A percentile compares a stretch with the other conserved stretches of the same genome.
Conservation (phyloP, 1,140 invertebrate species). For the Cydia fagiglandana region DNA sequence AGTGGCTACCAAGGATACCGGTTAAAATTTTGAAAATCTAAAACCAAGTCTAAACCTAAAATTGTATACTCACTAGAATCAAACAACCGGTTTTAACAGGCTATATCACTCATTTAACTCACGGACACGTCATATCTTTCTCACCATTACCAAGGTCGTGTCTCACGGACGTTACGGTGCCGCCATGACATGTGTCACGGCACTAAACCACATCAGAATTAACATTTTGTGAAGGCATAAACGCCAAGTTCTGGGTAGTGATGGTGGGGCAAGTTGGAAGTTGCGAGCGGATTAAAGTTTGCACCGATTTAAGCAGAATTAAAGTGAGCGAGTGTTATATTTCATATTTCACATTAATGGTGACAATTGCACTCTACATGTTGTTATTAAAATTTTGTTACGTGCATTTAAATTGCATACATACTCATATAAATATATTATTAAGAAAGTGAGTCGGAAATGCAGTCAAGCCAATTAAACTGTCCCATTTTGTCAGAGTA, state of each 20-base stretch:
- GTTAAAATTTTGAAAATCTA: neutral
- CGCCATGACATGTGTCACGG: conserved; percentile 8
- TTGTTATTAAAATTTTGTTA: too few species aligned
- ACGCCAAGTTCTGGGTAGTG: conserved; percentile 15
- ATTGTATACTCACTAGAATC: neutral
- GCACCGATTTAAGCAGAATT: too few species aligned
- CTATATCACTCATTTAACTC: neutral
- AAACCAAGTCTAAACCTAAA: neutral
- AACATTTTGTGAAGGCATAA: conserved; percentile 25
- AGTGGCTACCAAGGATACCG: too few species aligned
- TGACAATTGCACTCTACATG: too few species aligned
- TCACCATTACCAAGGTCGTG: conserved; percentile 20
- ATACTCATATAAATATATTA: too few species aligned
- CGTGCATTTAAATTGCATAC: too few species aligned
- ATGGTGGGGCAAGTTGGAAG: neutral
- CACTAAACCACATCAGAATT: conserved; percentile 27
- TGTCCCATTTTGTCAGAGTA: too few species aligned
- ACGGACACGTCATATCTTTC: conserved; percentile 4
- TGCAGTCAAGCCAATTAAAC: too few species aligned
- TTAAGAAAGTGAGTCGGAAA: too few species aligned
- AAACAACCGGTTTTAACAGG: neutral
- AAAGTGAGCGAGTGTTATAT: too few species aligned
- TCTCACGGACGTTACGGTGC: conserved; percentile 14
- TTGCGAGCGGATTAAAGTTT: neutral
- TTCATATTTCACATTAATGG: too few species aligned